Evolutionary conservation across 2,797 vertebrate genomes (phyloP).

Genomic region (Mallotus villosus): DNA sequence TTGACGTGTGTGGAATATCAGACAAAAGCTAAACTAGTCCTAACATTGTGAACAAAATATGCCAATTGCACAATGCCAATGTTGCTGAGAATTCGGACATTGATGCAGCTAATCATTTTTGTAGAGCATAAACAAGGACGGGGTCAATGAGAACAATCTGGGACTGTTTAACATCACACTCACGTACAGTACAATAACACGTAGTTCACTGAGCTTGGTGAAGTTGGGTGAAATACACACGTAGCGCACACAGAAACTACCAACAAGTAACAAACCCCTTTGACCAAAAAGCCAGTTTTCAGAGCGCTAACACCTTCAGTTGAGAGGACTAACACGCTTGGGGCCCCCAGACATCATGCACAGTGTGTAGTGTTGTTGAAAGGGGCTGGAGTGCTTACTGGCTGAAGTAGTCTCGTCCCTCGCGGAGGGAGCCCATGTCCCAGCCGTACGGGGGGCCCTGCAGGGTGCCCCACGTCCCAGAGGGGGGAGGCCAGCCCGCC

Average conservation of each 20-base stretch:
- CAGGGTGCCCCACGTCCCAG: slow-evolving; percentile 87
- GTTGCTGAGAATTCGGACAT: neutral
- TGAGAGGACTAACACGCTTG: too few relatives aligned
- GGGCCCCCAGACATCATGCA: too few relatives aligned
- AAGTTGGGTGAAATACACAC: too few relatives aligned
- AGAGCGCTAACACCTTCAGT: too few relatives aligned
- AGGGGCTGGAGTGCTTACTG: slow-evolving; percentile 67
- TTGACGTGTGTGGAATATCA: slow-evolving; percentile 25
- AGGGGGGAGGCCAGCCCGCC: slow-evolving; percentile 91
- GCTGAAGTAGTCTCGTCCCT: slow-evolving; percentile 85
- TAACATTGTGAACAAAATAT: neutral
- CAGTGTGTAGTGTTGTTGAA: neutral
- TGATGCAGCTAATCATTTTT: neutral
- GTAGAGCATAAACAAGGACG: neutral
- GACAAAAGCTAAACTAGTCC: slow-evolving; percentile 8
- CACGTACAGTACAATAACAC: neutral
- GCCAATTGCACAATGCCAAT: neutral
- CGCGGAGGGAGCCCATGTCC: slow-evolving; percentile 78
- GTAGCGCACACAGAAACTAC: too few relatives aligned
- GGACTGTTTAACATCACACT: slow-evolving; percentile 5
- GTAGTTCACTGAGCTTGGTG: neutral
- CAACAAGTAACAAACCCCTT: too few relatives aligned
- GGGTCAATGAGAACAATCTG: neutral
- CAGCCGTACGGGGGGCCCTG: slow-evolving; percentile 91
- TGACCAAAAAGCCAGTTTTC: too few relatives aligned